Evolutionary conservation across 2,113 vertebrate genomes (phyloP).

Genomic region (Marmota flaviventris): DNA sequence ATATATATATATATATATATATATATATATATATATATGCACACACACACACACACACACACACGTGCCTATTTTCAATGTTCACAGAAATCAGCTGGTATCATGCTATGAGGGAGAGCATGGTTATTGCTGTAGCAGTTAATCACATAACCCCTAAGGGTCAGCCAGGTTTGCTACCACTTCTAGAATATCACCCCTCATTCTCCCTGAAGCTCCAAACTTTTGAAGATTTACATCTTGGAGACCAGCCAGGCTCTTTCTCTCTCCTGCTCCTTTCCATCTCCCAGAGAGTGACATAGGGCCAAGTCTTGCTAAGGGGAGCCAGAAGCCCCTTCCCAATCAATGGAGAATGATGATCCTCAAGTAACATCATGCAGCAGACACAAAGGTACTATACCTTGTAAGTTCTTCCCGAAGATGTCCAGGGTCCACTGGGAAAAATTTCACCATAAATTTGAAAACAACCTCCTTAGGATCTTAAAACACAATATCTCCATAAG

Average conservation of each 20-base stretch:
- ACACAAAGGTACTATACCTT: conserved; percentile 89
- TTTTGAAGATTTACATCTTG: conserved; percentile 9
- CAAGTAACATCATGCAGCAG: conserved; percentile 6
- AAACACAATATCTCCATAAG: conserved; percentile 91
- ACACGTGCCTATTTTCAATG: neutral
- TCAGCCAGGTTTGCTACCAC: neutral
- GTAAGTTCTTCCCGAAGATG: conserved; percentile 96
- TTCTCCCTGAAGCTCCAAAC: neutral
- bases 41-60: too few species aligned
- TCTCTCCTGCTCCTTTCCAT: neutral
- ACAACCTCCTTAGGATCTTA: conserved; percentile 94
- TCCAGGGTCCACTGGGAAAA: conserved; percentile 98
- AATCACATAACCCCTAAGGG: neutral
- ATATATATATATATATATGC: neutral
- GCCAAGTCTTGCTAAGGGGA: neutral
- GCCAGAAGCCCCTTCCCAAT: neutral
- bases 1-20: too few species aligned
- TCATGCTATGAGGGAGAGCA: neutral
- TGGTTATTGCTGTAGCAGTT: neutral
- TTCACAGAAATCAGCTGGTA: neutral
- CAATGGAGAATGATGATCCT: neutral
- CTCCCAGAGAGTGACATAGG: neutral
- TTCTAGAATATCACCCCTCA: neutral
- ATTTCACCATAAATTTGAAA: conserved; percentile 99
- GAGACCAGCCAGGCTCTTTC: neutral